Conservation (phyloP, 2,888 invertebrate genomes). For the Phortica okadai region DNA sequence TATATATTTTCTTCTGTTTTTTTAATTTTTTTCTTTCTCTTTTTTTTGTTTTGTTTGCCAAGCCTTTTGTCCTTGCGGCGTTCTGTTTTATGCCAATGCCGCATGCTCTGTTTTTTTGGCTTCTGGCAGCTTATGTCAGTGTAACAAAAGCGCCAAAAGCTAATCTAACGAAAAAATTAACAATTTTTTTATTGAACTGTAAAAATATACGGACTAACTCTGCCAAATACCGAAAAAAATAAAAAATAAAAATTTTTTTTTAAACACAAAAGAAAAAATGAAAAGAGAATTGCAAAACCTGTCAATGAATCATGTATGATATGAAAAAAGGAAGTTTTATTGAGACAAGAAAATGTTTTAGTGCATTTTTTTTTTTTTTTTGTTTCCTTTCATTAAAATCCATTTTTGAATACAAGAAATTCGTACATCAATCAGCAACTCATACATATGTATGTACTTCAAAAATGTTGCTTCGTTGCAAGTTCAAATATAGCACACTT, state of each 20-base stretch:
- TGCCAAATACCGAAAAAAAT: neutral
- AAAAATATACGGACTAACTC: neutral
- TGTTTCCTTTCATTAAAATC: no score
- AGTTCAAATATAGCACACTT: neutral
- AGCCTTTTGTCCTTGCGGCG: conserved; percentile 4
- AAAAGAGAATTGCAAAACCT: neutral
- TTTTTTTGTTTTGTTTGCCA: neutral
- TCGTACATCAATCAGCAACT: no score
- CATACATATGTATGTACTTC: neutral
- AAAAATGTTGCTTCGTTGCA: neutral
- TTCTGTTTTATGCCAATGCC: neutral
- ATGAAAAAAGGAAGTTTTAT: neutral
- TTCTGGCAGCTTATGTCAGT: conserved; percentile 44
- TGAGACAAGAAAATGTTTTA: neutral
- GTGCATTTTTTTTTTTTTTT: neutral
- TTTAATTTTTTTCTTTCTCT: conserved; percentile 38
- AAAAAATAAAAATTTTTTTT: neutral
- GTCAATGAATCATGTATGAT: neutral
- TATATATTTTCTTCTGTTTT: conserved; percentile 29
- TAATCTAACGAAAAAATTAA: conserved; percentile 41
- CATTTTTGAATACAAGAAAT: no score
- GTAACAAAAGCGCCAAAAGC: conserved; percentile 61
- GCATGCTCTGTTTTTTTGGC: neutral
- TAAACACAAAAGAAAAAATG: neutral
- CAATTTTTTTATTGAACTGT: conserved; percentile 64